These are phyloP conservation scores for Chymomyza costata DNA, from an alignment of 1,140 invertebrate genomes.

Conservation along the genomic window DNA sequence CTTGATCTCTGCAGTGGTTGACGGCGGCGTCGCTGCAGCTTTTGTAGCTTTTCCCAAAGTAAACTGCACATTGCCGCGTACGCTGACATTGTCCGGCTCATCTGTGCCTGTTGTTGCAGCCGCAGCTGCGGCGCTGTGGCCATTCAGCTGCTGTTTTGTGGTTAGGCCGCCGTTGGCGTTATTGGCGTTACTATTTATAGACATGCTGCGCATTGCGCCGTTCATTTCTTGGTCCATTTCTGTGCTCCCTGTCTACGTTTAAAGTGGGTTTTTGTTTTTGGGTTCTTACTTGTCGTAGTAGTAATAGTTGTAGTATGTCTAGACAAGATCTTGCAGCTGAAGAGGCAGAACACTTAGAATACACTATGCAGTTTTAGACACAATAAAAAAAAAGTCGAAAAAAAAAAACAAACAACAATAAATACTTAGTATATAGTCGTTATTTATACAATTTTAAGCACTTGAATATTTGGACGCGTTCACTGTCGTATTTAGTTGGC, in stretches of 20 bases:
- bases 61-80: constrained; percentile 16
- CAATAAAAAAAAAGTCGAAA: constrained; percentile 16
- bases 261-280: constrained; percentile 12
- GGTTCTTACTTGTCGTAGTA: constrained; percentile 7
- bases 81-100: constrained; percentile 52
- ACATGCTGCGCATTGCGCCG: constrained; percentile 68
- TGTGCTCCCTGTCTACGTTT: constrained; percentile 29
- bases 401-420: constrained; percentile 20
- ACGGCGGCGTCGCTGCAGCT: constrained; percentile 14
- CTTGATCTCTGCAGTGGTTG: constrained; percentile 3
- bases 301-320: constrained; percentile 15
- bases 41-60: constrained; percentile 33
- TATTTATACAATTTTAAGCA: too few relatives aligned
- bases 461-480: too few relatives aligned
- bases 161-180: constrained; percentile 25
- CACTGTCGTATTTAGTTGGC: too few relatives aligned
- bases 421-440: too few relatives aligned
- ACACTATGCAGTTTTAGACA: constrained; percentile 6
- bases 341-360: neutral
- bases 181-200: constrained; percentile 62
- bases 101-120: constrained; percentile 30
- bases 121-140: constrained; percentile 29
- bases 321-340: constrained; percentile 14
- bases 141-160: constrained; percentile 49
- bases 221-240: constrained; percentile 71